A percentile compares a stretch with the other conserved stretches of the same genome.
Conservation (phyloP, 2,888 invertebrate genomes). For the Chelonus formosanus region DNA sequence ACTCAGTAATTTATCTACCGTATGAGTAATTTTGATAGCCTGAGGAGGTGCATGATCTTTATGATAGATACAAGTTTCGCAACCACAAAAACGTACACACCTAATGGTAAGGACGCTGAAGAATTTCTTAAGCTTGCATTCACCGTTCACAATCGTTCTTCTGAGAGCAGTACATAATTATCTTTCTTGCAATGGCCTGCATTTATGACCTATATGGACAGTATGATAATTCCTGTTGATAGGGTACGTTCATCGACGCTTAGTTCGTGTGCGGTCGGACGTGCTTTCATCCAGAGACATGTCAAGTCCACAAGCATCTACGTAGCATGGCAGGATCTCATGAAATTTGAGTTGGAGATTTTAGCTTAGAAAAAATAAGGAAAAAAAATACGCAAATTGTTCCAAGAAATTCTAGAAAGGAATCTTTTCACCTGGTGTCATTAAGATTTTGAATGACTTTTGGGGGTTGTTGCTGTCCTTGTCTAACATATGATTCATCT, state of each 20-base stretch:
- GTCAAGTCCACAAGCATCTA: too few relatives aligned
- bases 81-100: background rate
- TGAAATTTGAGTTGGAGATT: too few relatives aligned
- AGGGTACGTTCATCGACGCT: constrained; percentile 10
- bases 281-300: constrained; percentile 1
- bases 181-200: constrained; percentile 6
- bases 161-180: constrained; percentile 10
- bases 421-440: constrained; percentile 5
- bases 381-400: too few relatives aligned
- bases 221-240: constrained; percentile 9
- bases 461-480: too few relatives aligned
- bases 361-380: too few relatives aligned
- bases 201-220: constrained; percentile 26
- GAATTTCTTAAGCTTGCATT: constrained; percentile 2
- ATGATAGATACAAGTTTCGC: constrained; percentile 15
- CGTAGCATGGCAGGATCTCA: too few relatives aligned
- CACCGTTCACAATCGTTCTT: constrained; percentile 8
- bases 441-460: too few relatives aligned
- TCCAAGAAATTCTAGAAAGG: too few relatives aligned
- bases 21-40: background rate
- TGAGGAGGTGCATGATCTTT: constrained; percentile 18
- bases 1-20: constrained; percentile 5
- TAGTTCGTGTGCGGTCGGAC: constrained; percentile 3
- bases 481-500: constrained; percentile 23
- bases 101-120: constrained; percentile 4